Conservation (phyloP, 2,797 vertebrate genomes). For the Okamejei kenojei region DNA sequence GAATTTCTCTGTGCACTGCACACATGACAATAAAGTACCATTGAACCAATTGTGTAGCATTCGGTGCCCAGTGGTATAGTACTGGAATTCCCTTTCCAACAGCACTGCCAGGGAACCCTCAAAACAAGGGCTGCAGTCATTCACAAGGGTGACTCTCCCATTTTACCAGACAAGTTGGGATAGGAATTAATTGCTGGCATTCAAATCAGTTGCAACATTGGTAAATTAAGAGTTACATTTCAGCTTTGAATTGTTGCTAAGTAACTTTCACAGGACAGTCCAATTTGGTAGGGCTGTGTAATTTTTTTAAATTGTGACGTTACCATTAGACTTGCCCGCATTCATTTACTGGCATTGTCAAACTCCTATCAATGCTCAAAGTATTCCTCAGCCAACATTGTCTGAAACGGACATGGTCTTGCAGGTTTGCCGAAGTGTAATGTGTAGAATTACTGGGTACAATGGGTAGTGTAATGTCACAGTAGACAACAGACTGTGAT, state of each 20-base stretch:
- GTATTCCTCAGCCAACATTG: background rate
- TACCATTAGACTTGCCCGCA: background rate
- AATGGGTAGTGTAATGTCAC: background rate
- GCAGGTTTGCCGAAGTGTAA: background rate
- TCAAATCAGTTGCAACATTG: background rate
- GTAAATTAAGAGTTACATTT: background rate
- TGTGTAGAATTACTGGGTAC: no score
- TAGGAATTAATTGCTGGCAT: no score
- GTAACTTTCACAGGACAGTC: background rate
- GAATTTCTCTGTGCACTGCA: no score
- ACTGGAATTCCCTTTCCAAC: no score
- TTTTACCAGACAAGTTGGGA: no score
- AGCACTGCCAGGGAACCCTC: no score
- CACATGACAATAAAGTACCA: no score
- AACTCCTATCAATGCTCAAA: background rate
- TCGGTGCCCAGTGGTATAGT: no score
- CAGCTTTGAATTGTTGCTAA: background rate
- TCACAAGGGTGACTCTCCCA: no score
- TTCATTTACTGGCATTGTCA: background rate
- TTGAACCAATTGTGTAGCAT: background rate
- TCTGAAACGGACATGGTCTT: background rate
- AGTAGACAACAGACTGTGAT: background rate
- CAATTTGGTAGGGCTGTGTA: background rate
- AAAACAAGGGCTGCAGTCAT: no score
- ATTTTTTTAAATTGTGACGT: background rate